These are phyloP conservation scores for Gallinago stenura DNA, from an alignment of 2,797 vertebrate genomes.

Conservation along the genomic window DNA sequence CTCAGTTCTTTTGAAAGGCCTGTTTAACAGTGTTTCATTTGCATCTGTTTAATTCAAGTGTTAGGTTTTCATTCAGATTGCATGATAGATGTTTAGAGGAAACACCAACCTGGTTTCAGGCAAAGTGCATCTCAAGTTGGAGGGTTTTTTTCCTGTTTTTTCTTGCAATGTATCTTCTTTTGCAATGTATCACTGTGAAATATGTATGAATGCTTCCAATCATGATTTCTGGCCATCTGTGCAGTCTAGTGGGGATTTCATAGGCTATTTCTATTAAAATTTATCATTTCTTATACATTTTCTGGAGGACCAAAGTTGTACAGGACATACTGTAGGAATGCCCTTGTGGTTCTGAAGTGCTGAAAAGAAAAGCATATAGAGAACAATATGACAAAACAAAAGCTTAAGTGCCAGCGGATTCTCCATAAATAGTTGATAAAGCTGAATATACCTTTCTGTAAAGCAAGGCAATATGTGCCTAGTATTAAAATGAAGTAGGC, in stretches of 20 bases:
- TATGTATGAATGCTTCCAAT: slow-evolving; percentile 20
- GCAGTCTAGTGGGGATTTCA: slow-evolving; percentile 18
- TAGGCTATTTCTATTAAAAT: slow-evolving; percentile 37
- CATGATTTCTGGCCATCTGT: slow-evolving; percentile 33
- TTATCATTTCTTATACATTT: slow-evolving; percentile 15
- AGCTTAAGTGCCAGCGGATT: not conserved
- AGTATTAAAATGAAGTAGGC: not conserved
- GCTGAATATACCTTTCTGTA: not conserved
- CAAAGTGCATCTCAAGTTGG: not conserved
- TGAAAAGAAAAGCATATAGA: not conserved
- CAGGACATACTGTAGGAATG: not conserved
- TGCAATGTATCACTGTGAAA: not conserved
- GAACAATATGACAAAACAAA: not conserved
- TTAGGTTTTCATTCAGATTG: not conserved
- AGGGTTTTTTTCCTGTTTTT: not conserved
- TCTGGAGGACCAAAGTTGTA: not conserved
- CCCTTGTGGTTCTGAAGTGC: not conserved
- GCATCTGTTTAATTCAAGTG: not conserved
- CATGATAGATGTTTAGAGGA: not conserved
- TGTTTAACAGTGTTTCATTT: not conserved
- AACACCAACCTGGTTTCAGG: not conserved
- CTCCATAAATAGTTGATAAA: not conserved
- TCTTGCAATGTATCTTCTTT: not conserved
- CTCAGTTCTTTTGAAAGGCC: not conserved
- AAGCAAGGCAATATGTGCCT: not conserved